Percentiles rank a stretch among this genome's conserved stretches.
phyloP scores from a whole-genome alignment of 2,797 vertebrate species.

The Botia kubotai region DNA sequence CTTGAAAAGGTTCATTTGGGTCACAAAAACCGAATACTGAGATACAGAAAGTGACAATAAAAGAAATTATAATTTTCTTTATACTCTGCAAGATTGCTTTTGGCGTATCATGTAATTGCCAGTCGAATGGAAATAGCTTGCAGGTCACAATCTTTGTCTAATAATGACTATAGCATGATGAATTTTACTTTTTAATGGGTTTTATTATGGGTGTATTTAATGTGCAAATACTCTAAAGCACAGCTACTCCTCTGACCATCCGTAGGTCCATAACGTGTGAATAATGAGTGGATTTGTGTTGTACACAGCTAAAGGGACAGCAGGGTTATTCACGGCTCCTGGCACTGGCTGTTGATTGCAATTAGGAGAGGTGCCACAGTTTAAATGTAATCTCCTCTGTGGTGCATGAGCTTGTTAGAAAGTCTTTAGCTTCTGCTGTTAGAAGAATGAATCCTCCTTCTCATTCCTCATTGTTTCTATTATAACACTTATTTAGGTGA shows the following conservation, averaged over 20 bases:
- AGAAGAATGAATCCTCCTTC: constrained; percentile 74
- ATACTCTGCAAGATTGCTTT: constrained; percentile 1
- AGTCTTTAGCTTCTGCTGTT: constrained; percentile 75
- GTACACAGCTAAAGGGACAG: constrained; percentile 12
- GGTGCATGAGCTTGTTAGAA: constrained; percentile 74
- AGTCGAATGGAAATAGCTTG: not conserved
- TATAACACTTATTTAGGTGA: constrained; percentile 58
- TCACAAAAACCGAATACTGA: not conserved
- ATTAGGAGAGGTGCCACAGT: constrained; percentile 80
- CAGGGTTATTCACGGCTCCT: constrained; percentile 70
- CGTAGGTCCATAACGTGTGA: constrained; percentile 5
- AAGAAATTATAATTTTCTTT: not conserved
- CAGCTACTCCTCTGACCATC: not conserved
- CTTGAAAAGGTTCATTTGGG: not conserved
- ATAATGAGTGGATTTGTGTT: constrained; percentile 30
- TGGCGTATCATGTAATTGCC: not conserved
- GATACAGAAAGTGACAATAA: constrained; percentile 8
- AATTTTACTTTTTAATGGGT: not conserved
- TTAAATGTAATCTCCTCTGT: constrained; percentile 77
- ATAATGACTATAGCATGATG: not conserved
- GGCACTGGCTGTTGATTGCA: constrained; percentile 74
- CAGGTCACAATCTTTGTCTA: not conserved
- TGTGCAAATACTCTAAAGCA: not conserved
- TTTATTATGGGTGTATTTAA: constrained; percentile 1
- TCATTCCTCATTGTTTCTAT: constrained; percentile 75